Conservation (phyloP, 2,797 vertebrate genomes). For the Ctenosaura bakeri region DNA sequence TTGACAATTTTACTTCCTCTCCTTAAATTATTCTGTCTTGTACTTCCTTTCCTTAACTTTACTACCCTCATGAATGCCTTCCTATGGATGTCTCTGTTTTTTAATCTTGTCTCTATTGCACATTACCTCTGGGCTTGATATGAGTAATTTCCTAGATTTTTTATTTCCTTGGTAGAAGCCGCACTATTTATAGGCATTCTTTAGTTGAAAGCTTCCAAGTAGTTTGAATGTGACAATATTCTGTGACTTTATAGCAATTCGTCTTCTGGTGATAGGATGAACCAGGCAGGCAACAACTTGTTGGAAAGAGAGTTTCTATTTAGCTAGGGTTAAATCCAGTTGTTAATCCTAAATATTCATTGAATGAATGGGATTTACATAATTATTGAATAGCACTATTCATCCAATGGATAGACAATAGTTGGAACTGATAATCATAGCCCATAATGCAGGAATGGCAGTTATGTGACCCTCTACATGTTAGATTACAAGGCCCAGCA, state of each 20-base stretch:
- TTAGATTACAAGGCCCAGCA: too few relatives aligned
- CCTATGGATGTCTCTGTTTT: neutral
- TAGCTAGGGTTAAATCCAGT: too few relatives aligned
- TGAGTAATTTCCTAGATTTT: neutral
- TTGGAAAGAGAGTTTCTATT: neutral
- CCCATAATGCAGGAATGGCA: too few relatives aligned
- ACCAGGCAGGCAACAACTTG: neutral
- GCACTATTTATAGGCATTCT: neutral
- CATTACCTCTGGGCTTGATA: neutral
- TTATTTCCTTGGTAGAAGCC: neutral
- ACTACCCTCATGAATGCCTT: neutral
- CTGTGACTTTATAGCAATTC: neutral
- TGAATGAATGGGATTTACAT: too few relatives aligned
- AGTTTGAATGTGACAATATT: neutral
- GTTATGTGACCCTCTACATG: too few relatives aligned
- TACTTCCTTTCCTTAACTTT: neutral
- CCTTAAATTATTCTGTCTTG: neutral
- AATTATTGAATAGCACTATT: too few relatives aligned
- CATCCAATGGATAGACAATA: too few relatives aligned
- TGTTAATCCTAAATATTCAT: too few relatives aligned
- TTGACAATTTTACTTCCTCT: neutral
- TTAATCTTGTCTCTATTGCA: too few relatives aligned
- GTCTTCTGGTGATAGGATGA: neutral
- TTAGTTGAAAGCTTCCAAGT: conserved; percentile 4
- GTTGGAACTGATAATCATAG: too few relatives aligned